Evolutionary conservation across 2,888 invertebrate species (phyloP).

Genomic region (Dasypogon diadema): DNA sequence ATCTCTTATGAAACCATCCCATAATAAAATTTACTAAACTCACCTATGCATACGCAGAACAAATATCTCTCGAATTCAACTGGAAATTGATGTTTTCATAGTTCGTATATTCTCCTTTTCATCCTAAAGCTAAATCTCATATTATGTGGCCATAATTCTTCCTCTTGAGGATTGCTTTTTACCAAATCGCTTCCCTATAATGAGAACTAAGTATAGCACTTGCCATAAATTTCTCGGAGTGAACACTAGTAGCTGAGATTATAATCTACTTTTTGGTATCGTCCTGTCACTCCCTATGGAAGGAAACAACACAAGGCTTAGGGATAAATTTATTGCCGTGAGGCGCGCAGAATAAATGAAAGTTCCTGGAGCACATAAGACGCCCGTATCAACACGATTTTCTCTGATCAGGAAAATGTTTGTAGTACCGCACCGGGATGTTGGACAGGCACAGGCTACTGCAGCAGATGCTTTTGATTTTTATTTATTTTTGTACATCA

Average conservation of each 20-base stretch:
- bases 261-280: conserved; percentile 25
- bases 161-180: not conserved
- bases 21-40: no score
- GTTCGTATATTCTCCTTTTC: no score
- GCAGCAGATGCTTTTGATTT: conserved; percentile 28
- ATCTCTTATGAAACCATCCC: no score
- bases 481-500: conserved; percentile 35
- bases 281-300: not conserved
- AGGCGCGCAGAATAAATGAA: conserved; percentile 4
- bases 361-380: not conserved
- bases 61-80: no score
- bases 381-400: no score
- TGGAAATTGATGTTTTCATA: no score
- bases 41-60: no score
- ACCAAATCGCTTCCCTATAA: conserved; percentile 10
- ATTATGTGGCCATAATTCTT: conserved; percentile 8
- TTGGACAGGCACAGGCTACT: no score
- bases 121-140: no score
- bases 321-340: conserved; percentile 33
- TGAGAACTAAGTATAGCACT: conserved; percentile 12
- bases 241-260: conserved; percentile 16
- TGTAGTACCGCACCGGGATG: no score
- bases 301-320: not conserved
- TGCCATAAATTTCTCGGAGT: not conserved
- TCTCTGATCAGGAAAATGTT: no score